Evolutionary conservation across 2,888 invertebrate genomes (phyloP), one percentile per base, ranked within the genome.

Genomic region (Thecophora atra): DNA sequence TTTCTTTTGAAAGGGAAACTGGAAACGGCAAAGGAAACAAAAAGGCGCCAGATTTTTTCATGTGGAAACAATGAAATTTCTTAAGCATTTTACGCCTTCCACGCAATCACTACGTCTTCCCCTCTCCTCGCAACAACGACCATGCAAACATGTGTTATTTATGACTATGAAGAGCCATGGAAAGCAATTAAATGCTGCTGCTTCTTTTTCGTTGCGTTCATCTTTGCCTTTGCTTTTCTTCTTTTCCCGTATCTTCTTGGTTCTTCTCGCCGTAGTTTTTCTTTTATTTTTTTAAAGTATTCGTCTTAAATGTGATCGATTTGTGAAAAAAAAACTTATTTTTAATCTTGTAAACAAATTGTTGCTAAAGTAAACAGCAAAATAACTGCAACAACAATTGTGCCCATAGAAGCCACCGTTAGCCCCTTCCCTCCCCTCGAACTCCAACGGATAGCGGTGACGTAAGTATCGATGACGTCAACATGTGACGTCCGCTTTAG

Each of bases 271-370:
- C 1, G 11, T n/a, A 21, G 4, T 24, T 21, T 51, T 51, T 5
- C 51, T 13, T 51, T 13, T 13, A 6, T 37, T 37, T 11, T 8
- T 37, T 37, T 2, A 17, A n/a, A 51, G 8, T 13, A 5, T 51
- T 54, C 21, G 21, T 54, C 21, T 54, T 7, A n/a, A 21, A 11
- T n/a, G 19, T 42, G 44, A 64, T 64, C 64, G 64, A 64, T 64
- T 47, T 44, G 21, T 47, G 26, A 24, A 64, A 64, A n/a, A n/a
- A 24, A n/a, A 63, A 44, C 64, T 47, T 26, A 64, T 26, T 64
- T 64, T 64, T 58, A 58, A 58, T 64, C 47, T 64, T 64, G 47
- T 64, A 64, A 64, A 64, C 64, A 47, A 44, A 64, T 64, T 64
- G 13, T n/a, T 21, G 42, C 3, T 19, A 3, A 64, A 64, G 4